Evolutionary conservation across 1,140 invertebrate species (phyloP).

Genomic region (Bicyclus anynana): DNA sequence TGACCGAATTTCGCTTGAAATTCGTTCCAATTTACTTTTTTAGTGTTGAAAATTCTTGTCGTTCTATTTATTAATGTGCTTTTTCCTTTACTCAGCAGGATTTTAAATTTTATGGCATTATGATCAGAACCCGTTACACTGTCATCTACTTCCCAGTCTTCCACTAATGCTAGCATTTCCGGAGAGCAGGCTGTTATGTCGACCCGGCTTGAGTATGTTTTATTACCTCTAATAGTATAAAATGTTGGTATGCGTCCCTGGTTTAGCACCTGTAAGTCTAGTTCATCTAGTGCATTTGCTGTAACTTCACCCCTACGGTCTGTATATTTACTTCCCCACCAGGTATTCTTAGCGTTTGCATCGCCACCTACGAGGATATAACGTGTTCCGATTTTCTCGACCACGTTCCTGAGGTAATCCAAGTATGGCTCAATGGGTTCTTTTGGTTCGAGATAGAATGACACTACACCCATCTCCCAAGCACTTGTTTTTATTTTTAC

Average conservation of each 20-base stretch:
- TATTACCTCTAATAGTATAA: slow-evolving; percentile 20
- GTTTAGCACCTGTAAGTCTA: slow-evolving; percentile 23
- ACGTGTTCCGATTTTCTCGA: neutral
- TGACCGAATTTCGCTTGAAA: slow-evolving; percentile 3
- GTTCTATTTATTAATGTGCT: neutral
- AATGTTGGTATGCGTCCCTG: slow-evolving; percentile 24
- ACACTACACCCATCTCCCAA: slow-evolving; percentile 6
- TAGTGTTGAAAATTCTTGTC: slow-evolving; percentile 16
- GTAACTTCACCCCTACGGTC: slow-evolving; percentile 17
- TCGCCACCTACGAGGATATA: slow-evolving; percentile 23
- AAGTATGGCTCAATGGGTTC: slow-evolving; percentile 3
- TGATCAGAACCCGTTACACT: slow-evolving; percentile 13
- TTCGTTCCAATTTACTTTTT: slow-evolving; percentile 17
- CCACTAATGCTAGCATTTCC: neutral
- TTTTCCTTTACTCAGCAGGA: neutral
- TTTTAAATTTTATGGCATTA: slow-evolving; percentile 9
- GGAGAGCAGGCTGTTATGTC: slow-evolving; percentile 17
- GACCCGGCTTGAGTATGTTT: slow-evolving; percentile 11
- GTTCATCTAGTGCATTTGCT: slow-evolving; percentile 6
- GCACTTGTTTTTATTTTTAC: slow-evolving; percentile 1
- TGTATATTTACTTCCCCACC: slow-evolving; percentile 22
- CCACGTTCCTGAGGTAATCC: slow-evolving; percentile 4
- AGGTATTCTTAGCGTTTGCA: slow-evolving; percentile 23
- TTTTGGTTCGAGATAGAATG: too few relatives aligned
- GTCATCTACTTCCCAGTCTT: slow-evolving; percentile 4